Conservation (phyloP, 2,797 vertebrate species). For the Notoglanidium macrostoma region DNA sequence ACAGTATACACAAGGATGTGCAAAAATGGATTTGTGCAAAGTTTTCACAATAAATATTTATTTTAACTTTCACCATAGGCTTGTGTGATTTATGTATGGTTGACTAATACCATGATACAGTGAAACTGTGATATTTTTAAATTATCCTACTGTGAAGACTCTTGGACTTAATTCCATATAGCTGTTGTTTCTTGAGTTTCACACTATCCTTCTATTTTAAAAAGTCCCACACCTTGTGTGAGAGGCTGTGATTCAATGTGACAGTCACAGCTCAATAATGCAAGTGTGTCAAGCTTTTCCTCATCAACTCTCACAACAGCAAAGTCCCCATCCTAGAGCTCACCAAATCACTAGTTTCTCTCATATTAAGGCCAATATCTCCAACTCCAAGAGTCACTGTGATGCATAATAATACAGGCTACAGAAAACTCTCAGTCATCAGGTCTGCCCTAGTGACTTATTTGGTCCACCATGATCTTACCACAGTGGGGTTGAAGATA, state of each 20-base stretch:
- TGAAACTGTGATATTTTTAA: not conserved
- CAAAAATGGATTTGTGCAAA: not conserved
- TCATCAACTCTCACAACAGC: not conserved
- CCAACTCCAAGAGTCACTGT: not conserved
- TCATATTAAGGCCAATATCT: not conserved
- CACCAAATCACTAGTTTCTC: not conserved
- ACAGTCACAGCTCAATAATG: not conserved
- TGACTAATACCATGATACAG: not conserved
- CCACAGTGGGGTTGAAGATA: not conserved
- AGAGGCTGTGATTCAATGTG: not conserved
- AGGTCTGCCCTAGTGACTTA: not conserved
- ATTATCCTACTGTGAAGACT: not conserved
- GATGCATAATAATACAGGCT: not conserved
- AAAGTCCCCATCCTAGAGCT: not conserved
- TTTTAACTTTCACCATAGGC: not conserved
- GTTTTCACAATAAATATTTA: not conserved
- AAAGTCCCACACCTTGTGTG: not conserved
- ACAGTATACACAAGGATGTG: not conserved
- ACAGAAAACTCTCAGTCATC: not conserved
- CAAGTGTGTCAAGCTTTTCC: not conserved
- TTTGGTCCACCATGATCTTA: not conserved
- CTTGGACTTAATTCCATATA: not conserved
- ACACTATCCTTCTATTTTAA: not conserved
- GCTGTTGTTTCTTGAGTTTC: not conserved
- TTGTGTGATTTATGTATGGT: not conserved